Conservation (phyloP, 2,888 invertebrate genomes). For the Reticulitermes lucifugus region DNA sequence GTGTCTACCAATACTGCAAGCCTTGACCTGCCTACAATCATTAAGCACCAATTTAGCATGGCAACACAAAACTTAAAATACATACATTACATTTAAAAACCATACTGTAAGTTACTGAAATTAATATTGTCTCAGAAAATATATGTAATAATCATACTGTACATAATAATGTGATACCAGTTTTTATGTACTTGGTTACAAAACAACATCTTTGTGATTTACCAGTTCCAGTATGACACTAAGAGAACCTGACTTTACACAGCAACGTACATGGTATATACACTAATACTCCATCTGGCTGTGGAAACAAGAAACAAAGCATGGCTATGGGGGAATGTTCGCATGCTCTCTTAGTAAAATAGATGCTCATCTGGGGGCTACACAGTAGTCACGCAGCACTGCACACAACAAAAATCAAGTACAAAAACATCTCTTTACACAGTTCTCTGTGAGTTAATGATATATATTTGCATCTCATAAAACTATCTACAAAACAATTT, state of each 20-base stretch:
- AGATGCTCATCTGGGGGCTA: constrained; percentile 52
- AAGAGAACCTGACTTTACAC: constrained; percentile 36
- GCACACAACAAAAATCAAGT: constrained; percentile 49
- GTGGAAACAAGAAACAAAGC: constrained; percentile 45
- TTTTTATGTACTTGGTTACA: constrained; percentile 25
- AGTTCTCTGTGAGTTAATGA: constrained; percentile 39
- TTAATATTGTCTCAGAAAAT: constrained; percentile 53
- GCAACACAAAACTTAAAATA: constrained; percentile 53
- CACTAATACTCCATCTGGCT: constrained; percentile 44
- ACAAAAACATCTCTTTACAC: constrained; percentile 44
- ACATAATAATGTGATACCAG: constrained; percentile 51
- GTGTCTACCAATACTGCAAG: constrained; percentile 46
- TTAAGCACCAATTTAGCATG: constrained; percentile 54
- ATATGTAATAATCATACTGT: constrained; percentile 50
- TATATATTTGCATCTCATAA: constrained; percentile 37
- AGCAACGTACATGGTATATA: constrained; percentile 30
- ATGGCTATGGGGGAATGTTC: constrained; percentile 50
- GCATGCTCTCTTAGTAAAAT: constrained; percentile 52
- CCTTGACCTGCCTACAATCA: constrained; percentile 49
- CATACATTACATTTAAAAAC: constrained; percentile 51
- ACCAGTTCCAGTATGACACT: constrained; percentile 44
- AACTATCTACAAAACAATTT: constrained; percentile 43
- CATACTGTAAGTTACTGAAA: constrained; percentile 52
- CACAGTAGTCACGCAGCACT: constrained; percentile 52
- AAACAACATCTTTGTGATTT: constrained; percentile 40